Evolutionary conservation across 1,140 invertebrate genomes (phyloP).

Genomic region (Dufourea novaeangliae): DNA sequence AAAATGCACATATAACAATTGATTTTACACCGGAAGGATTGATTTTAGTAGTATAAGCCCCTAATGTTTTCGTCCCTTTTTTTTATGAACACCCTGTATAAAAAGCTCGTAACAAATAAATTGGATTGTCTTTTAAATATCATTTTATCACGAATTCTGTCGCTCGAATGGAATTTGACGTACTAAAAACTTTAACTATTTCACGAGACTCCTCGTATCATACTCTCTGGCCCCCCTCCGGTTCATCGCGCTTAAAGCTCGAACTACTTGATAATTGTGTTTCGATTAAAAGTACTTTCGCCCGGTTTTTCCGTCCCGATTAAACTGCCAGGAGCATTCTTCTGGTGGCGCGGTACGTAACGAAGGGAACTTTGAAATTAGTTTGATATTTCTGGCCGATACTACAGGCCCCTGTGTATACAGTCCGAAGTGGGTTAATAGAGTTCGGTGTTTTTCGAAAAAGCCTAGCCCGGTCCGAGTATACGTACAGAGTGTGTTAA

Average conservation of each 20-base stretch:
- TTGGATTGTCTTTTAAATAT: too few relatives aligned
- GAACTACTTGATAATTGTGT: conserved; percentile 45
- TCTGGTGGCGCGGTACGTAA: conserved; percentile 25
- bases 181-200: neutral
- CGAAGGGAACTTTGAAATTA: conserved; percentile 60
- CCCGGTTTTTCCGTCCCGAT: conserved; percentile 47
- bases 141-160: neutral
- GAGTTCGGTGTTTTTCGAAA: conserved; percentile 54
- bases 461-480: conserved; percentile 4
- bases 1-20: too few relatives aligned
- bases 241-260: conserved; percentile 4
- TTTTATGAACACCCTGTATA: too few relatives aligned
- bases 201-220: neutral
- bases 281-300: conserved; percentile 49
- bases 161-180: neutral
- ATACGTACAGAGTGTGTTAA: neutral
- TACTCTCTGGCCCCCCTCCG: neutral
- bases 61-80: too few relatives aligned
- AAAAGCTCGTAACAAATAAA: too few relatives aligned
- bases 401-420: conserved; percentile 13
- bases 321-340: conserved; percentile 62
- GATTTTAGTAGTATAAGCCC: too few relatives aligned
- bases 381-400: conserved; percentile 56
- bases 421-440: conserved; percentile 45
- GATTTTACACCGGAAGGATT: too few relatives aligned